Evolutionary conservation across 2,797 vertebrate species (phyloP), one percentile per base, ranked within the genome.

Genomic region (Staurois parvus): DNA sequence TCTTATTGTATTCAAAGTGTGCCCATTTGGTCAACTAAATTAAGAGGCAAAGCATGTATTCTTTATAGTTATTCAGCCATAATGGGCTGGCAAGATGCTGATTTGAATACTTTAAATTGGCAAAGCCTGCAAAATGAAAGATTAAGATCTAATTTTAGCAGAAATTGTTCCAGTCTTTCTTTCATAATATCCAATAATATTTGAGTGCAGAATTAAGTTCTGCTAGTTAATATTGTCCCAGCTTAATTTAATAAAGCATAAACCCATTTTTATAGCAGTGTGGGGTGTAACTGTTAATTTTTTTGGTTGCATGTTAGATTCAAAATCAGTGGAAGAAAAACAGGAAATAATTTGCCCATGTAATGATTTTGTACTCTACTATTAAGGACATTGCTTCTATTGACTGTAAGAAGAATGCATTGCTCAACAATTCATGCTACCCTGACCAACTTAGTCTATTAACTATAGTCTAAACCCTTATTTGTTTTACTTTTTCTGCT

Each of bases 111-210:
- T 96, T 94, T 94, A 95, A 95, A 95, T 95, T 93, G 90, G 93
- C 93, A 96, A 91, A 93, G 94, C 95, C 96, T 95, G 93, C 92
- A 95, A 96, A 96, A 96, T 94, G 94, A 96, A 95, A 96, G 94
- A 95, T 96, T 96, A 96, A 96, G 95, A 94, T 91, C 91, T 81
- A 85, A 91, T 96, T 96, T 96, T 95, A 96, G 95, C 93, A 92
- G 88, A 88, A 88, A 91, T 94, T 92, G 91, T 88, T 91, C 90
- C 72, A 91, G 89, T 91, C 91, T 93, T 90, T 92, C 87, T 89
- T 87, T 88, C 88, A 89, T 91, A 79, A 88, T 88, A 88, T 88
- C 81, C 87, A 91, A 86, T 88, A 89, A 87, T 0, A 85, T 89
- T 87, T 88, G 88, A 90, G 90, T 83, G 86, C 87, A 92, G 94